Evolutionary conservation across 1,140 invertebrate genomes (phyloP), one percentile per base, ranked within the genome.

Genomic region (Harlomillsia oculata): DNA sequence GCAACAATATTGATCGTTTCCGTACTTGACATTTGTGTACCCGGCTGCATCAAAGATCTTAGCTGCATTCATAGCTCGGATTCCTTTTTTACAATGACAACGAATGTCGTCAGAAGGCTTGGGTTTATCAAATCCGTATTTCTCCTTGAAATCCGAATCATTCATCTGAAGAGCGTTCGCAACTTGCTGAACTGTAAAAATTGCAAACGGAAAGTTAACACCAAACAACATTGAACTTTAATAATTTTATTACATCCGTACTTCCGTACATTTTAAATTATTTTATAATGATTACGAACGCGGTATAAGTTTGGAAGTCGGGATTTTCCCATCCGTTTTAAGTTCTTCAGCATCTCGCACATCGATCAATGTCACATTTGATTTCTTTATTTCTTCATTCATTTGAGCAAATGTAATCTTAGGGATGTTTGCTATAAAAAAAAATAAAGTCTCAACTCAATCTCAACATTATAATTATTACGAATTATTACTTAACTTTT

Each of bases 341-440:
- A 57, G 26, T 51, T 62, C 60, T 20, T 46, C 46, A 39, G n/a
- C 25, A 34, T 62, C 60, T 6, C 60, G 55, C 4, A 62, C 60
- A 29, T 62, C 60, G 39, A 62, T 50, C 18, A 62, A 30, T 6
- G 59, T n/a, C 13, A 48, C 37, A 2, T 49, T 45, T 26, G 36
- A 29, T 11, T 21, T 14, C 16, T 50, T 49, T 11, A 62, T 23
- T 21, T 62, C 56, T 11, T 55, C 21, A n/a, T 48, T 40, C 0
- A 62, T n/a, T 48, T 62, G 43, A 20, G n/a, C 21, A 21, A 34
- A 44, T n/a, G 21, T 20, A 44, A 44, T 29, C 8, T 11, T 23
- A 53, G 14, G 26, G 28, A 46, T 11, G 8, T 30, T 26, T 53
- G 23, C 23, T 2, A 20, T 21, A 36, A 23, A 23, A 20, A 11